Evolutionary conservation across 2,797 vertebrate genomes (phyloP).

Genomic region (Tolypeutes matacus): DNA sequence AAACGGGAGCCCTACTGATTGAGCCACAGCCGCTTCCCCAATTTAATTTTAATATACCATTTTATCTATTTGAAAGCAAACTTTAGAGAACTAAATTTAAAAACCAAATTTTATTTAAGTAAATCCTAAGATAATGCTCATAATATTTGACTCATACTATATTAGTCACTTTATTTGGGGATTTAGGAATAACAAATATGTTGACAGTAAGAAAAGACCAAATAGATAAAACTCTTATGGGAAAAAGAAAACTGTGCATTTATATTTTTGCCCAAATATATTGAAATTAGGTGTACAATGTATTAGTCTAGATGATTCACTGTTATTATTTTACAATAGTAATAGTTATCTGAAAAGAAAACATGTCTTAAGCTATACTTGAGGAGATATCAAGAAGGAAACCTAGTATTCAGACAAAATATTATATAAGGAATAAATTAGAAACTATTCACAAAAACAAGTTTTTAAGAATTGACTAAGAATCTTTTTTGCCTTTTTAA

Average conservation of each 20-base stretch:
- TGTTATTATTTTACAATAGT: neutral
- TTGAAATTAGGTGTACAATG: neutral
- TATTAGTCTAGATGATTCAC: neutral
- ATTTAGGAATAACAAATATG: neutral
- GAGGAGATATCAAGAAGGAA: neutral
- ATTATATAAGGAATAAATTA: slow-evolving; percentile 12
- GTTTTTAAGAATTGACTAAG: neutral
- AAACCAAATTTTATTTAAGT: neutral
- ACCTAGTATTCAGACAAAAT: neutral
- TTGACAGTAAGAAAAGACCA: neutral
- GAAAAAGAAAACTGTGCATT: neutral
- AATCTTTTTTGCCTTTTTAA: neutral
- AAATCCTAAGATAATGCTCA: neutral
- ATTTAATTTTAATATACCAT: neutral
- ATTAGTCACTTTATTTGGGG: neutral
- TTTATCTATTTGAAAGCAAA: slow-evolving; percentile 23
- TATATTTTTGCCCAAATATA: neutral
- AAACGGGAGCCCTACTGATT: no score
- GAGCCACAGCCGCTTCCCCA: no score
- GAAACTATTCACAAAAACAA: neutral
- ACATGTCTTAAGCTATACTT: neutral
- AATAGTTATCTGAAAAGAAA: neutral
- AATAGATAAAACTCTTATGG: neutral
- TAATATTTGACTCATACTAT: neutral
- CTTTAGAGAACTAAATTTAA: neutral